Evolutionary conservation across 2,888 invertebrate genomes (phyloP).

Genomic region (Liodrosophila aerea): DNA sequence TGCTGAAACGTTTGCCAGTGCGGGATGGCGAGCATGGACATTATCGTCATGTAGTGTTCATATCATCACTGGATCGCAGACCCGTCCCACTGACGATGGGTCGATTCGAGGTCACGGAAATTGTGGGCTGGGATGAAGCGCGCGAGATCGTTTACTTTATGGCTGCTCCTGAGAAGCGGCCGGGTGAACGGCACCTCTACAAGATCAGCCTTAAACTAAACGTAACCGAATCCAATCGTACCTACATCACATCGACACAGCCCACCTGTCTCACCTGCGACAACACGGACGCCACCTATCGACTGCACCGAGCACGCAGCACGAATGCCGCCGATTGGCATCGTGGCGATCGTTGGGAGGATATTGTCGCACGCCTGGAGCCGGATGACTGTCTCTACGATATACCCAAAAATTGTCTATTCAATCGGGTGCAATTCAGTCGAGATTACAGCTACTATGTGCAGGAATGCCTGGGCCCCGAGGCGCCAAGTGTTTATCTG

Average conservation of each 20-base stretch:
- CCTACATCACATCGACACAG: conserved; percentile 81
- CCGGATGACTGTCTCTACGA: conserved; percentile 73
- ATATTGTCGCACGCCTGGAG: conserved; percentile 56
- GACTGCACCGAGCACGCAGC: conserved; percentile 63
- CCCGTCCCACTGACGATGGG: conserved; percentile 87
- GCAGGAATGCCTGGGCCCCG: conserved; percentile 91
- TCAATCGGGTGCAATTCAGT: conserved; percentile 87
- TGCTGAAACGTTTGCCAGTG: conserved; percentile 85
- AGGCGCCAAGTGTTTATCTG: conserved; percentile 87
- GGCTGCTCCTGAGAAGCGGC: conserved; percentile 89
- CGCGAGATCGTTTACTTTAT: conserved; percentile 90
- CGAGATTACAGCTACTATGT: conserved; percentile 85
- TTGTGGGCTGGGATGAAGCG: conserved; percentile 90
- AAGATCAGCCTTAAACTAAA: conserved; percentile 85
- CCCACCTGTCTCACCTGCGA: conserved; percentile 83
- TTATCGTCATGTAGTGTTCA: conserved; percentile 84
- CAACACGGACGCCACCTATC: conserved; percentile 80
- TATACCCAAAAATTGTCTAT: conserved; percentile 85
- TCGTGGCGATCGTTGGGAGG: conserved; percentile 61
- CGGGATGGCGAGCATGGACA: conserved; percentile 86
- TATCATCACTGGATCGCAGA: conserved; percentile 81
- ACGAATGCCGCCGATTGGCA: conserved; percentile 52
- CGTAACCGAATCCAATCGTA: conserved; percentile 82
- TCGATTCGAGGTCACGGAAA: conserved; percentile 88
- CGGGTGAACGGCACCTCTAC: conserved; percentile 92